These are phyloP conservation scores for Arctia plantaginis DNA, from an alignment of 2,888 invertebrate genomes.

Conservation along the genomic window DNA sequence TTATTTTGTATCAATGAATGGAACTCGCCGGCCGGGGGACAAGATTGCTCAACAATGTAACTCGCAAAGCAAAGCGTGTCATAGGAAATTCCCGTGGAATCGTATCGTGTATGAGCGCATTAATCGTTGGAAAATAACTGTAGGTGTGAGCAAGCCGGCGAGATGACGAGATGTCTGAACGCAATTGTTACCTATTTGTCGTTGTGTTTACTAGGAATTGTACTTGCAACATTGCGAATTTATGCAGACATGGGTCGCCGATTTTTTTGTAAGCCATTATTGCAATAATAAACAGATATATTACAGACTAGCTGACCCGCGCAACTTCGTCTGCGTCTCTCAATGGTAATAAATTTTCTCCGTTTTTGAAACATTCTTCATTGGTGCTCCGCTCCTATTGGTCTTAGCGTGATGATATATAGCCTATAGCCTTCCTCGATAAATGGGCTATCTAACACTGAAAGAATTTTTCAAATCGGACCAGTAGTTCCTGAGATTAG, in stretches of 20 bases:
- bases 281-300: too few species aligned
- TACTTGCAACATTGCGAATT: neutral
- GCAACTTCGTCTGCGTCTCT: too few species aligned
- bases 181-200: conserved; percentile 3
- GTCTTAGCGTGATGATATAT: too few species aligned
- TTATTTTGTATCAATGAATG: neutral
- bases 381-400: too few species aligned
- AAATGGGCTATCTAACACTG: too few species aligned
- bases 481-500: too few species aligned
- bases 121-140: conserved; percentile 62
- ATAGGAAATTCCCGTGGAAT: conserved; percentile 60
- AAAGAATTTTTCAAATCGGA: too few species aligned
- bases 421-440: too few species aligned
- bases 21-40: neutral
- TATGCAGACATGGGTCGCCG: neutral
- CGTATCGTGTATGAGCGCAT: conserved; percentile 45
- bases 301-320: too few species aligned
- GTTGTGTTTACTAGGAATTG: conserved; percentile 11
- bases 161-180: conserved; percentile 7
- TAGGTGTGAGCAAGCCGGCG: conserved; percentile 36
- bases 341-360: too few species aligned
- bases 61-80: conserved; percentile 39
- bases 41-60: conserved; percentile 34
- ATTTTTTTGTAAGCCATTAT: too few species aligned
- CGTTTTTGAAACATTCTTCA: too few species aligned